Evolutionary conservation across 2,797 vertebrate species (phyloP), one percentile per base, ranked within the genome.

Genomic region (Chloroceryle amazona): DNA sequence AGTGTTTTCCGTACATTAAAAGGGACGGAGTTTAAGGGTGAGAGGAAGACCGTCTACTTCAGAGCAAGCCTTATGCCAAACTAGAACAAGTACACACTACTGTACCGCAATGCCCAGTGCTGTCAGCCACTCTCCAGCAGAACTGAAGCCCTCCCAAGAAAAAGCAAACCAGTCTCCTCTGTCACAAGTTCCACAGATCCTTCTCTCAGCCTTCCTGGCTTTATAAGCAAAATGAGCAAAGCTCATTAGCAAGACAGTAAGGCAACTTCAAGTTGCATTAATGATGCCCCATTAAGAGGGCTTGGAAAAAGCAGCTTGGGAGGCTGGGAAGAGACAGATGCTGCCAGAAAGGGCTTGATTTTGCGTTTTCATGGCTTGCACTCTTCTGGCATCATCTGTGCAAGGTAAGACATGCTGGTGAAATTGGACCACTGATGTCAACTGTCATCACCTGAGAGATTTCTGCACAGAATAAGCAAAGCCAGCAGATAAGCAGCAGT

Each of bases 221-320:
- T 46, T 42, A 39, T 9, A 46, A 86, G 3, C 1, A 15, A 81
- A 62, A 90, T 37, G 42, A 92, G 86, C 54, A 68, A 90, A 90
- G 72, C 94, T 96, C 81, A 74, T 94, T 90, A 96, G 86, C 65
- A 46, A 93, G 79, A 73, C 60, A 81, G 47, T 4, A 75, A 85
- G 60, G 46, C 74, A 89, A 87, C 86, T 81, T 94, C 61, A 70
- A 91, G 87, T 89, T 93, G 62, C 61, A 87, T 84, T 85, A 96
- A 93, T n/a, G 86, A 90, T 66, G 47, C 54, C 66, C 93, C n/a
- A 80, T 79, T 91, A 93, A 90, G 39, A 33, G 70, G 67, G 63
- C 70, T 90, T 17, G 6, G 73, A 91, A 82, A 92, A 89, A 76
- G 37, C 51, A 94, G 70, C 78, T 80, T 79, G 88, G 72, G 81